Evolutionary conservation across 64 coral and sea anemone species (phyloP), one percentile per base, ranked within the genome.

Genomic region (Actinia tenebrosa): DNA sequence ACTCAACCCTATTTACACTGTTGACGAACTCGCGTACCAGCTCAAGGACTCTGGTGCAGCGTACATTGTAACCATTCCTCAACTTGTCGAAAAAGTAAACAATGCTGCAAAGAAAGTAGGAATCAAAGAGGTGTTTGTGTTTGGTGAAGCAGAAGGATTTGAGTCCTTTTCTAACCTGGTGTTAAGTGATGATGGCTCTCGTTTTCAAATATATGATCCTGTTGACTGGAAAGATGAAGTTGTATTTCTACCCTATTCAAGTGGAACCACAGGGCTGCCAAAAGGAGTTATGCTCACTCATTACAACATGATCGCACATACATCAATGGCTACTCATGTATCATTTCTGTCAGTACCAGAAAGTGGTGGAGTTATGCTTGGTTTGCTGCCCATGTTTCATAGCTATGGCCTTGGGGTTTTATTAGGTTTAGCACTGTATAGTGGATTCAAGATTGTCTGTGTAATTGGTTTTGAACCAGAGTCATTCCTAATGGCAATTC

Each of bases 201-300:
- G 20, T 45, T 93, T 89, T 86, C 91, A 87, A 23, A 45, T 23
- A 10, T 22, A 86, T 78, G 71, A 64, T 18, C 44, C 27, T 47
- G 78, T 89, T 5, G 71, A 93, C 25, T 64, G 79, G 45, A 93
- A 86, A 86, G 87, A 86, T 60, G 91, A 93, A 3, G 63, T 93
- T 37, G 64, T 88, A 3, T 83, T 26, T 45, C 60, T 93, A 37
- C 82, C 87, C 15, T 93, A 93, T 79, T 93, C 91, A 13, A 93
- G 91, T 80, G 91, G 91, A 1, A 93, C 91, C 45, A 93, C 91
- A 80, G 91, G 91, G 6, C 7, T 89, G 9, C 91, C 91, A 47
- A 93, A 93, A 85, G 91, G 91, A 52, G 91, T 93, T 11, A 93
- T 93, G 91, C 25, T 93, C 5, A 93, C 91, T 5, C 91, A 93